Evolutionary conservation across 2,888 invertebrate genomes (phyloP).

Genomic region (Calliphora vomitoria): DNA sequence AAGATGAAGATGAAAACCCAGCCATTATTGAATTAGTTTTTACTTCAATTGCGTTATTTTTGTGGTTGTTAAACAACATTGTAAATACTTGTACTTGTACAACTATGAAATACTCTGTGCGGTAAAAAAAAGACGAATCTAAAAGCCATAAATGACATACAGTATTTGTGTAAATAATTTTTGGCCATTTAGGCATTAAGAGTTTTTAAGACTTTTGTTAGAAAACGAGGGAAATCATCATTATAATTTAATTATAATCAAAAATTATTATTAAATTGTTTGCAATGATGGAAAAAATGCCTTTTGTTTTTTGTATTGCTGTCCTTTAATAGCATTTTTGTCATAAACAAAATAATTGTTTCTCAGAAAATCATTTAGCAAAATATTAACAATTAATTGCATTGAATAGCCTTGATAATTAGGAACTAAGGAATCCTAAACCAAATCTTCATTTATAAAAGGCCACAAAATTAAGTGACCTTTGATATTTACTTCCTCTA

Average conservation of each 20-base stretch:
- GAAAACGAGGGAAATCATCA: background rate
- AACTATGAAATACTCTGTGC: background rate
- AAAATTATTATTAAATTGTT: background rate
- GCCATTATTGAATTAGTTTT: conserved; percentile 65
- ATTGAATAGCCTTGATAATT: too few species aligned
- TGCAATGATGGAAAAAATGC: background rate
- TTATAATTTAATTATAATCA: conserved; percentile 29
- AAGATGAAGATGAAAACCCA: conserved; percentile 36
- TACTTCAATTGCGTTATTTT: conserved; percentile 56
- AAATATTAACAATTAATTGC: too few species aligned
- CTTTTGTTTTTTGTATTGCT: too few species aligned
- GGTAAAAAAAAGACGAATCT: background rate
- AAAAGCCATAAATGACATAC: background rate
- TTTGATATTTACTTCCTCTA: too few species aligned
- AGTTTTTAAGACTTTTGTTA: conserved; percentile 2
- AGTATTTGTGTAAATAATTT: conserved; percentile 15
- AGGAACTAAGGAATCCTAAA: too few species aligned
- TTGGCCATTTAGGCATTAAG: conserved; percentile 5
- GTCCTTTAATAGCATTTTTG: too few species aligned
- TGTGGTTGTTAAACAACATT: conserved; percentile 49
- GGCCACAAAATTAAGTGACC: too few species aligned
- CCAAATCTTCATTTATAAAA: too few species aligned
- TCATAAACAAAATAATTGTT: too few species aligned
- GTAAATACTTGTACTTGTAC: conserved; percentile 11
- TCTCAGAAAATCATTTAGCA: too few species aligned